These are phyloP conservation scores for Aphelinus certus DNA, from an alignment of 1,140 invertebrate genomes.

Conservation along the genomic window DNA sequence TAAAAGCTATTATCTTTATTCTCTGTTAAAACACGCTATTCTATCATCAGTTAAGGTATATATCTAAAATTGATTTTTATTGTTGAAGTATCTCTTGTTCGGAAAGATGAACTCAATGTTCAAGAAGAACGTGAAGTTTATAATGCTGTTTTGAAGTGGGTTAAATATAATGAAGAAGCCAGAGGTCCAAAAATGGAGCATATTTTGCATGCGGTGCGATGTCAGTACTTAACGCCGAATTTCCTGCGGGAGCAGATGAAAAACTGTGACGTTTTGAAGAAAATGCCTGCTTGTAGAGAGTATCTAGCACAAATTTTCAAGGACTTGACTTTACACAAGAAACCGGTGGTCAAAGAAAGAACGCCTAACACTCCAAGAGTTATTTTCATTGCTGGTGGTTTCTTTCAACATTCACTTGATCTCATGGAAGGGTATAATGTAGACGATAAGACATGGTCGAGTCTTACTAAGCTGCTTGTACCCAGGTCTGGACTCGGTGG, in stretches of 20 bases:
- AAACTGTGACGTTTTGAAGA: slow-evolving; percentile 87
- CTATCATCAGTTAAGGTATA: no score
- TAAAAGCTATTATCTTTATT: no score
- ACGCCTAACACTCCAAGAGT: slow-evolving; percentile 86
- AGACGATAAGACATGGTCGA: slow-evolving; percentile 84
- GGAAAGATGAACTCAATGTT: slow-evolving; percentile 89
- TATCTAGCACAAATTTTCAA: slow-evolving; percentile 91
- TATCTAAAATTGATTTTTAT: background rate
- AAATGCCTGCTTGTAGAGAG: slow-evolving; percentile 87
- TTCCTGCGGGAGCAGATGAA: slow-evolving; percentile 91
- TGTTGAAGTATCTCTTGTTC: slow-evolving; percentile 73
- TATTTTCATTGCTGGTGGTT: slow-evolving; percentile 91
- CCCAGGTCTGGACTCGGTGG: slow-evolving; percentile 87
- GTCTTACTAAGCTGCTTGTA: slow-evolving; percentile 80
- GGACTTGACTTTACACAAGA: slow-evolving; percentile 85
- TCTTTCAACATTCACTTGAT: slow-evolving; percentile 85
- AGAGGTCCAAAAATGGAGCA: slow-evolving; percentile 85
- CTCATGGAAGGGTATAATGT: slow-evolving; percentile 88
- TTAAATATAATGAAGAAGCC: slow-evolving; percentile 85
- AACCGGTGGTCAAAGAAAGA: slow-evolving; percentile 81
- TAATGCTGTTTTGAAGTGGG: slow-evolving; percentile 91
- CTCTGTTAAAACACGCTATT: no score
- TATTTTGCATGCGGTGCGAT: slow-evolving; percentile 86
- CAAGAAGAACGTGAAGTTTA: slow-evolving; percentile 91
- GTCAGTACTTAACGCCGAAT: slow-evolving; percentile 90